phyloP scores from a whole-genome alignment of 2,888 invertebrate species.

The Hirudinaria manillensis region DNA sequence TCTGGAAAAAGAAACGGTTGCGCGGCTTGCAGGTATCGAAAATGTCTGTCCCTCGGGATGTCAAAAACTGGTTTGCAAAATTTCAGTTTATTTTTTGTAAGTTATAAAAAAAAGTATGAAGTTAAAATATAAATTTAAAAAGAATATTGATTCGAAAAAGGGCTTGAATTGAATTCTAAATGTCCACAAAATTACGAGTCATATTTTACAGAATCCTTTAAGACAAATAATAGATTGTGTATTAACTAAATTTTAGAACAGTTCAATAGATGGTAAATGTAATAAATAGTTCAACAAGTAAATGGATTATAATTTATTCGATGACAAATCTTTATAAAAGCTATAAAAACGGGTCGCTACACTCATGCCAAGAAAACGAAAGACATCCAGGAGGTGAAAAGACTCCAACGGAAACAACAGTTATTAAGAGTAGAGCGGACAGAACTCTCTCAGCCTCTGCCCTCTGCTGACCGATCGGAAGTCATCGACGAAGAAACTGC shows the following conservation, averaged over 20 bases:
- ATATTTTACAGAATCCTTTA: no score
- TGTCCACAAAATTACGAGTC: no score
- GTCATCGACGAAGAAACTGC: conserved; percentile 8
- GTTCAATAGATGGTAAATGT: neutral
- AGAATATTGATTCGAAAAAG: neutral
- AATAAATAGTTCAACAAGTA: neutral
- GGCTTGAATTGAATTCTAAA: neutral
- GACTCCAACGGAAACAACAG: conserved; percentile 37
- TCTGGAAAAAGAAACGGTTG: conserved; percentile 47
- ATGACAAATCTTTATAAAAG: conserved; percentile 39
- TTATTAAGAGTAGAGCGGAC: conserved; percentile 20
- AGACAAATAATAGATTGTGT: no score
- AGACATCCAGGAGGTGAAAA: conserved; percentile 49
- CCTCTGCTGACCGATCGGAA: neutral
- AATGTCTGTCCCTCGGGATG: conserved; percentile 49
- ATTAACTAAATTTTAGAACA: no score
- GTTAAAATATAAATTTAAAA: no score
- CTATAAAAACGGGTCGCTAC: conserved; percentile 51
- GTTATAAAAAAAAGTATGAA: neutral
- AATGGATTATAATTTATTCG: neutral
- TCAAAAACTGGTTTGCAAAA: conserved; percentile 48
- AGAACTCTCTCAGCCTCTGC: neutral
- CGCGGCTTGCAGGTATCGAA: conserved; percentile 47
- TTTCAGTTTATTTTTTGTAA: neutral
- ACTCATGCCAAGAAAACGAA: conserved; percentile 48